Conservation (phyloP, 2,797 vertebrate species). For the Chromobotia macracanthus region DNA sequence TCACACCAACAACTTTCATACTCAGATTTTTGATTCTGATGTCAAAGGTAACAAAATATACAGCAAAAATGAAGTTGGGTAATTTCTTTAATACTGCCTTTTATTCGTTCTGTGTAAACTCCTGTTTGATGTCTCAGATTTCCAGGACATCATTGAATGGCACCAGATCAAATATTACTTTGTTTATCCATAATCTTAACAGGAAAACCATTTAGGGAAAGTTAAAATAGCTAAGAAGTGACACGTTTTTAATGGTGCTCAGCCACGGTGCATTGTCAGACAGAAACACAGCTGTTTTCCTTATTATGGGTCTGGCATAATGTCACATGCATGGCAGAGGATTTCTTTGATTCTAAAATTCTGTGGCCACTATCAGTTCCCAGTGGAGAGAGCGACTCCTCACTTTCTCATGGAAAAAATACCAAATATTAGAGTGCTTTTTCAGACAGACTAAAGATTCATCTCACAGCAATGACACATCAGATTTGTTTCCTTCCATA, state of each 20-base stretch:
- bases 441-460: constrained; percentile 18
- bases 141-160: constrained; percentile 64
- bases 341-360: constrained; percentile 56
- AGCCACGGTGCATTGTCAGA: constrained; percentile 57
- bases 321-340: constrained; percentile 35
- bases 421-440: constrained; percentile 31
- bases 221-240: constrained; percentile 66
- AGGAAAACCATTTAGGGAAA: constrained; percentile 62
- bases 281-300: constrained; percentile 59
- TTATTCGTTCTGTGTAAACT: background rate
- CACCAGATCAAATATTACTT: constrained; percentile 57
- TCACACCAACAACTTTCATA: too few species aligned
- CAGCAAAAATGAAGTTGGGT: background rate
- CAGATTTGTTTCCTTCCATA: background rate
- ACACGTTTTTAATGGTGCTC: constrained; percentile 60
- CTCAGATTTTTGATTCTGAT: too few species aligned
- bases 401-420: constrained; percentile 45
- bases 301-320: constrained; percentile 58
- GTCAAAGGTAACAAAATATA: background rate
- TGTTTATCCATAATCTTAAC: constrained; percentile 60
- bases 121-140: background rate
- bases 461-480: constrained; percentile 11
- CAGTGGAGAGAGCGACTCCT: constrained; percentile 38
- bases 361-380: constrained; percentile 20
- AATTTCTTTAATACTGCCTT: background rate